Conservation (phyloP, 2,113 vertebrate genomes). For the Ciconia boyciana region DNA sequence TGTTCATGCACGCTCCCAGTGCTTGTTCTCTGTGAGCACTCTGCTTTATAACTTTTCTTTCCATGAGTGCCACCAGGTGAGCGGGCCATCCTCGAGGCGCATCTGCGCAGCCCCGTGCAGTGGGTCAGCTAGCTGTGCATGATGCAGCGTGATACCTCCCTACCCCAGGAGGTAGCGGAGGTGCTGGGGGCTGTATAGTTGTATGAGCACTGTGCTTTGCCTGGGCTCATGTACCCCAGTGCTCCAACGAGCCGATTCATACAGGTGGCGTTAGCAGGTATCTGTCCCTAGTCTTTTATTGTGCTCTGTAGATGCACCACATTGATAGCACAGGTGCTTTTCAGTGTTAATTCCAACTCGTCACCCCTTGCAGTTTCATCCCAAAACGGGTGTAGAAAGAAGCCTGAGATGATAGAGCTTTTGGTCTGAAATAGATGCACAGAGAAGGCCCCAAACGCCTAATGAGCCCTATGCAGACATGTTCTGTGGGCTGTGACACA, state of each 20-base stretch:
- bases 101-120: rapidly evolving
- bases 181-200: rapidly evolving
- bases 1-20: rapidly evolving
- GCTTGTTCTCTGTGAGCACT: neutral
- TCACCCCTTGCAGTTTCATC: neutral
- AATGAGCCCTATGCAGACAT: rapidly evolving
- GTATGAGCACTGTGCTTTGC: neutral
- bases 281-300: neutral
- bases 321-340: neutral
- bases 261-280: neutral
- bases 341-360: neutral
- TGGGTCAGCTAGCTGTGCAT: too few species aligned
- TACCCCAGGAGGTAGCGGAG: rapidly evolving
- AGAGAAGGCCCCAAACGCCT: neutral
- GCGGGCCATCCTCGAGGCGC: neutral
- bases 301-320: neutral
- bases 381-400: neutral
- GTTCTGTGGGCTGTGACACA: neutral
- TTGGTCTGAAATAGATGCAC: neutral
- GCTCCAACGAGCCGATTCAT: neutral
- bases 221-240: neutral
- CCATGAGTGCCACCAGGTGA: rapidly evolving
- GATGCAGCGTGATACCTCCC: neutral
- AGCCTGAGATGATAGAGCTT: neutral
- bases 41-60: neutral